A percentile compares a stretch with the other conserved stretches of the same genome.
Conservation (phyloP, 2,113 vertebrate genomes). For the Labeo rohita region DNA sequence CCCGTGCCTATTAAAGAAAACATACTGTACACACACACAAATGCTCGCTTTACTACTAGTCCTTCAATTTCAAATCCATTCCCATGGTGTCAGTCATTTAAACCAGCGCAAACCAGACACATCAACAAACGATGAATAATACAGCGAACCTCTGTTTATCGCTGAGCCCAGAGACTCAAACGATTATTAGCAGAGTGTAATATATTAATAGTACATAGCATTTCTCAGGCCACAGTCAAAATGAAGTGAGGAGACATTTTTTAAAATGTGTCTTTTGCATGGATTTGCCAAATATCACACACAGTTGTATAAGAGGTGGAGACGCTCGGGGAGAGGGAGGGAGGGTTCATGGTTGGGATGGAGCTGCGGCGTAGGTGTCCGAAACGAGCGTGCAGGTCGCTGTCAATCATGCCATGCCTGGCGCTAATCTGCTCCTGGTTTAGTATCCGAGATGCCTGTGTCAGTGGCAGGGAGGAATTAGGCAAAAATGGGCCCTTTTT, state of each 20-base stretch:
- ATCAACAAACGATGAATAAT: constrained; percentile 25
- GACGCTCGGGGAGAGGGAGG: constrained; percentile 55
- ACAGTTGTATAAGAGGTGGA: constrained; percentile 66
- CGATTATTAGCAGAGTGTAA: constrained; percentile 16
- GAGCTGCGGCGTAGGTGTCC: constrained; percentile 68
- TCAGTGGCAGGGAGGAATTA: constrained; percentile 71
- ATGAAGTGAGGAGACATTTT: constrained; percentile 39
- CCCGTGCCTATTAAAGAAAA: constrained; percentile 56
- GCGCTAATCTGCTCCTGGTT: constrained; percentile 64
- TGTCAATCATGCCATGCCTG: constrained; percentile 69
- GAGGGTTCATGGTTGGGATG: constrained; percentile 35
- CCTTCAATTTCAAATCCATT: constrained; percentile 17
- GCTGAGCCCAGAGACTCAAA: constrained; percentile 1
- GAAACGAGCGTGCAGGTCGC: constrained; percentile 67
- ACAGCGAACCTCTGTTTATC: constrained; percentile 26
- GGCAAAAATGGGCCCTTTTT: constrained; percentile 68
- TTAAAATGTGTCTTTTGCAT: constrained; percentile 66
- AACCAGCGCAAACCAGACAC: not conserved
- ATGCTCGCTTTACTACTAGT: not conserved
- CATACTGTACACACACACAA: constrained; percentile 24
- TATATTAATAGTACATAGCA: constrained; percentile 35
- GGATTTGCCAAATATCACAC: constrained; percentile 70
- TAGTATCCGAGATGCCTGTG: constrained; percentile 69
- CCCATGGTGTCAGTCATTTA: constrained; percentile 33
- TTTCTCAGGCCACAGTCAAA: constrained; percentile 6